phyloP scores from a whole-genome alignment of 2,888 invertebrate genomes.

The Hedya salicella region DNA sequence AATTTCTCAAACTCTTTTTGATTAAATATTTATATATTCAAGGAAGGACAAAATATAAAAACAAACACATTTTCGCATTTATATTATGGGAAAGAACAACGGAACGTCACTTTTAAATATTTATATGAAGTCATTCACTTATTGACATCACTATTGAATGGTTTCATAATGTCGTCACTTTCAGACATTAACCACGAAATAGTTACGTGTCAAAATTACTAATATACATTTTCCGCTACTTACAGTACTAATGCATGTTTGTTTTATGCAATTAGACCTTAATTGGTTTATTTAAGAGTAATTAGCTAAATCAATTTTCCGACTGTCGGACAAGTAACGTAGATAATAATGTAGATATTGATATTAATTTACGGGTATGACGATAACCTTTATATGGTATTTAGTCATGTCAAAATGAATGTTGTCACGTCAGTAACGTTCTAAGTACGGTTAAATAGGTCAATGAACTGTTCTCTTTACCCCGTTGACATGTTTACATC shows the following conservation, averaged over 20 bases:
- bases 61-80: too few relatives aligned
- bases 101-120: slow-evolving; percentile 7
- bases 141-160: slow-evolving; percentile 13
- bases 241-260: too few relatives aligned
- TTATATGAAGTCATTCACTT: slow-evolving; percentile 4
- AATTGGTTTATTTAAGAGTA: too few relatives aligned
- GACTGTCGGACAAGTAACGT: too few relatives aligned
- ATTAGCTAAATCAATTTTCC: too few relatives aligned
- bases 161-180: slow-evolving; percentile 2
- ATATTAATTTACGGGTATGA: neutral
- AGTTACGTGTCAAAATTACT: neutral
- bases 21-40: too few relatives aligned
- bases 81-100: slow-evolving; percentile 8
- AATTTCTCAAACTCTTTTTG: too few relatives aligned
- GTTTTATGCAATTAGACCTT: neutral
- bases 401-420: neutral
- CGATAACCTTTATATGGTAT: neutral
- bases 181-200: neutral
- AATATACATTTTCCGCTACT: too few relatives aligned
- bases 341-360: neutral
- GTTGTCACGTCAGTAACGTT: neutral
- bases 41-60: neutral
- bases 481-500: too few relatives aligned
- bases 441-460: neutral
- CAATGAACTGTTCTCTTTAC: too few relatives aligned